Evolutionary conservation across 2,888 invertebrate genomes (phyloP).

Genomic region (Drosophila percnosoma): DNA sequence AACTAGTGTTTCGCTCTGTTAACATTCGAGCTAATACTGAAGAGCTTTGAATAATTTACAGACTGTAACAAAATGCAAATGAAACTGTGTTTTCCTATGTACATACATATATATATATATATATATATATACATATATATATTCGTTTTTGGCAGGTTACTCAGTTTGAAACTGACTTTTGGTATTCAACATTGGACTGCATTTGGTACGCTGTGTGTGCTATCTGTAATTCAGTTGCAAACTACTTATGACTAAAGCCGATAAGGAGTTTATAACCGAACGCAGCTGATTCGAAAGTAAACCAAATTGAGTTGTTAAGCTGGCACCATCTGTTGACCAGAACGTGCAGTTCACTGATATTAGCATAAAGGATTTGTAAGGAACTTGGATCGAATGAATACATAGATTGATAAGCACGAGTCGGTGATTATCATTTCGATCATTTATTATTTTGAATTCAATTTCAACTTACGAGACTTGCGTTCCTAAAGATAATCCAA

Average conservation of each 20-base stretch:
- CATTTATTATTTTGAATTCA: not conserved
- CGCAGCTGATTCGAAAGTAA: constrained; percentile 12
- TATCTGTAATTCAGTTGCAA: not conserved
- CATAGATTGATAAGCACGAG: not conserved
- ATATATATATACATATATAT: not conserved
- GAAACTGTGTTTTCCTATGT: constrained; percentile 8
- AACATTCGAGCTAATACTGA: constrained; percentile 32
- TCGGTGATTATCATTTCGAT: not conserved
- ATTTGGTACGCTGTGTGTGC: constrained; percentile 1
- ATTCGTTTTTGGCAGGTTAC: constrained; percentile 1
- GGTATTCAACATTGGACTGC: not conserved
- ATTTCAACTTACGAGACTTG: not conserved
- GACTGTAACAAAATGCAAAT: constrained; percentile 37
- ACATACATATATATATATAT: not conserved
- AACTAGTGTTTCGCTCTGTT: constrained; percentile 45
- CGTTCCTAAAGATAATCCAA: not conserved
- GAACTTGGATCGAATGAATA: not conserved
- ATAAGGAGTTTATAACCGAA: not conserved
- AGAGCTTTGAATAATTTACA: constrained; percentile 53
- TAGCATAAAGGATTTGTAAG: not conserved
- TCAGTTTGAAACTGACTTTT: not conserved
- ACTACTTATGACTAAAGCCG: constrained; percentile 4
- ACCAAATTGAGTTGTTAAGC: not conserved
- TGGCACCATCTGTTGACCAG: constrained; percentile 24
- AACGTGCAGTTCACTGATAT: constrained; percentile 2